Evolutionary conservation across 2,113 vertebrate genomes (phyloP), one percentile per base, ranked within the genome.

Genomic region (Polypterus bichir): DNA sequence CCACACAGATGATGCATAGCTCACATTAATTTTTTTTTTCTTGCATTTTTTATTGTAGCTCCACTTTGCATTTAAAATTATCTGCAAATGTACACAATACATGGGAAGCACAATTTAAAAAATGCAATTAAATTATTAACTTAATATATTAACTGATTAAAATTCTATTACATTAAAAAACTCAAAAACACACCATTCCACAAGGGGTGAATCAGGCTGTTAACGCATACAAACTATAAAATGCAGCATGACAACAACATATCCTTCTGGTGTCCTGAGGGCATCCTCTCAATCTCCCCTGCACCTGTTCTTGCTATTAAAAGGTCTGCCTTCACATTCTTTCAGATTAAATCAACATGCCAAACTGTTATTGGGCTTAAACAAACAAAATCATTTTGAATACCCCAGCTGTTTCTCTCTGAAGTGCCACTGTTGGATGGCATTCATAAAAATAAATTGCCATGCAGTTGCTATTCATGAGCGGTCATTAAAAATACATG

Each of bases 271-370:
- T 67, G 3, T 51, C 46, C 10, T 5, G 10, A 62, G n/a, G 59
- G 53, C 8, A 53, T 27, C 5, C 55, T 59, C 47, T n/a, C n/a
- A n/a, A 3, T 27, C 64, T 44, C 58, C 11, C 55, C 0, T 44
- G 27, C 54, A 60, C 6, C 61, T 60, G 46, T 59, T 61, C 4
- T 3, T 46, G 47, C 52, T 59, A 49, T 56, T n/a, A n/a, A 11
- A 71, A 70, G 62, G 66, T 62, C 69, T 4, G 7, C 1, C 47
- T 63, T 55, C 11, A 9, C 63, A 64, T 63, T 73, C 66, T 69
- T 75, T 64, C 48, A 62, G 64, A 68, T 68, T 44, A 60, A 64
- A 64, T 60, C 53, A 3, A 4, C 59, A 61, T 62, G 65, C 65
- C 52, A 47, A 54, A n/a, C 68, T 59, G 8, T n/a, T 48, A 65